Percentiles rank a stretch among this genome's conserved stretches.
phyloP scores from a whole-genome alignment of 2,888 invertebrate species.

The Drosophila limbata region DNA sequence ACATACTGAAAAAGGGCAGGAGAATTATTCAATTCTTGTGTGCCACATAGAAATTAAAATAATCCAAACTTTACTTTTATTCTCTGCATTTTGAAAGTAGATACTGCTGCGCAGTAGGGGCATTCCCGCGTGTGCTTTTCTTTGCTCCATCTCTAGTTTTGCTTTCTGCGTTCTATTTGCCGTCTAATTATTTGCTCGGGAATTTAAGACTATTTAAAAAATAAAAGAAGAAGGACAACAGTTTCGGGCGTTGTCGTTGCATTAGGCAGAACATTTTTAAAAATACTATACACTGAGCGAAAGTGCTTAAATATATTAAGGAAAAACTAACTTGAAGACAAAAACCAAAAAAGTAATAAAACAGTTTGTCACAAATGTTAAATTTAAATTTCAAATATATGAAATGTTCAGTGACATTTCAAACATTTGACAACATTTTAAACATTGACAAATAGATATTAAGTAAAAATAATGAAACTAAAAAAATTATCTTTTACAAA shows the following conservation, averaged over 20 bases:
- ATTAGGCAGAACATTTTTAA: constrained; percentile 64
- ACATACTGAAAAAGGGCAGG: constrained; percentile 30
- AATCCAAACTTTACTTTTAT: background rate
- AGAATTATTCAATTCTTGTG: constrained; percentile 12
- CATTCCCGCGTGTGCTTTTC: background rate
- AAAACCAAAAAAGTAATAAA: background rate
- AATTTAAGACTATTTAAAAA: constrained; percentile 70
- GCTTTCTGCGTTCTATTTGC: constrained; percentile 56
- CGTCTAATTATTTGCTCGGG: constrained; percentile 71
- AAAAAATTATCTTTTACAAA: too few species aligned
- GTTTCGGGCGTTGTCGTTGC: constrained; percentile 52
- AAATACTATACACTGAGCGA: constrained; percentile 38
- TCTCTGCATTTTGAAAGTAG: background rate
- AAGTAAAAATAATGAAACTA: too few species aligned
- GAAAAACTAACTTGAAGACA: too few species aligned
- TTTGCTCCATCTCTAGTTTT: constrained; percentile 8
- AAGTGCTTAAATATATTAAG: too few species aligned
- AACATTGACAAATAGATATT: too few species aligned
- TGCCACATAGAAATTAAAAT: constrained; percentile 5
- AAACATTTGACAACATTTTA: too few species aligned
- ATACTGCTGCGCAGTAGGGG: background rate
- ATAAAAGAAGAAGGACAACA: constrained; percentile 41
- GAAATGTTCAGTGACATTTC: too few species aligned
- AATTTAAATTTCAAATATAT: background rate
- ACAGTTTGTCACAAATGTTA: background rate